These are phyloP conservation scores for Phenganax marumi DNA, from an alignment of 92 coral and sea anemone species.

Conservation along the genomic window DNA sequence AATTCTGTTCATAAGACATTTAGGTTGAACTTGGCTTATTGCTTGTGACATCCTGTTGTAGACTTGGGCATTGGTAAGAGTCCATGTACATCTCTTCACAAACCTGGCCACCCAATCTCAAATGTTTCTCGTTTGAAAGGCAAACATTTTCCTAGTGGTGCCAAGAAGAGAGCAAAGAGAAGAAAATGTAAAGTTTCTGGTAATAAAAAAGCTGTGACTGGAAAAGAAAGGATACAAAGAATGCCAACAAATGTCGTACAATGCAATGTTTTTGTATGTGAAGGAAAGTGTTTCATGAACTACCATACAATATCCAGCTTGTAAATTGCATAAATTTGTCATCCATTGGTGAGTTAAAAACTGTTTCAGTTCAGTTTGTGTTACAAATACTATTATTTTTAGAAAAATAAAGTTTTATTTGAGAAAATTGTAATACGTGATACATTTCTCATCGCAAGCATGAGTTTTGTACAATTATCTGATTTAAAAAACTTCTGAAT, in stretches of 20 bases:
- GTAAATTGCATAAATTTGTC: background rate
- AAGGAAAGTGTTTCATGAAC: background rate
- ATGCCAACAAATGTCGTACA: constrained; percentile 48
- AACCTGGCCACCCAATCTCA: constrained; percentile 48
- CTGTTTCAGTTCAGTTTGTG: background rate
- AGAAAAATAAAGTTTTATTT: background rate
- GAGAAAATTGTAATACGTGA: background rate
- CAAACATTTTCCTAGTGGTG: constrained; percentile 54
- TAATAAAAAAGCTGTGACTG: constrained; percentile 44
- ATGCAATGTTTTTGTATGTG: constrained; percentile 50
- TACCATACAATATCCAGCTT: no score
- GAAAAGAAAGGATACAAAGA: constrained; percentile 54
- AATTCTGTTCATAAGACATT: constrained; percentile 45
- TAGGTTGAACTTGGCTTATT: constrained; percentile 34
- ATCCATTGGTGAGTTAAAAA: background rate
- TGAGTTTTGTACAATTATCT: background rate
- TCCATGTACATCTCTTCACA: background rate
- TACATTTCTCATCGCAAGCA: background rate
- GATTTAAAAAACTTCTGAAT: no score
- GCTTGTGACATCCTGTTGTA: constrained; percentile 51
- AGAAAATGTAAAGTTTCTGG: constrained; percentile 65
- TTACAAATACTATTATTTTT: background rate
- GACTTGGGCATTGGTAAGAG: constrained; percentile 16
- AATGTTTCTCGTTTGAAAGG: constrained; percentile 40
- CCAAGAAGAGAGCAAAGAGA: constrained; percentile 50